Evolutionary conservation across 2,797 vertebrate species (phyloP).

Genomic region (Protosalanx chinensis): DNA sequence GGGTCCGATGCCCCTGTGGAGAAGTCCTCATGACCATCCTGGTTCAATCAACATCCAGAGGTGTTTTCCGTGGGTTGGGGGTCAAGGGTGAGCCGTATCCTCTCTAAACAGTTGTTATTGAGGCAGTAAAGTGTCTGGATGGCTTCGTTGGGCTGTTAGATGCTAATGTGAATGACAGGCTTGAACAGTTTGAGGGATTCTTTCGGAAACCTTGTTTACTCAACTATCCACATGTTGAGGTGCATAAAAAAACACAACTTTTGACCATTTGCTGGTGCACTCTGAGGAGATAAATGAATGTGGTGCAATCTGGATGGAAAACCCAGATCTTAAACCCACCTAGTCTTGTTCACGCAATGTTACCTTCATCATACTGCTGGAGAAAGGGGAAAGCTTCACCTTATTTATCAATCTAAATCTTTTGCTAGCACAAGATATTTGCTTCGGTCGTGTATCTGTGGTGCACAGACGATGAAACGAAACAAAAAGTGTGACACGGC

Average conservation of each 20-base stretch:
- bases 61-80: constrained; percentile 27
- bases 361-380: no score
- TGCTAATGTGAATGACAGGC: constrained; percentile 13
- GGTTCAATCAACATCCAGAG: constrained; percentile 23
- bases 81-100: constrained; percentile 31
- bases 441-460: neutral
- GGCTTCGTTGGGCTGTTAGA: constrained; percentile 7
- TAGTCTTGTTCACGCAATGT: no score
- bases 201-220: no score
- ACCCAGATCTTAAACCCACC: no score
- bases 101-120: constrained; percentile 16
- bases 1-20: constrained; percentile 13
- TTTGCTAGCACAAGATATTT: no score
- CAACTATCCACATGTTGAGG: no score
- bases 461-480: neutral
- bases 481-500: constrained; percentile 26
- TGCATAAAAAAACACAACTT: no score
- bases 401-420: no score
- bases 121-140: constrained; percentile 27
- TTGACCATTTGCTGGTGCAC: no score
- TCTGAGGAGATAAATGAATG: no score
- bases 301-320: no score
- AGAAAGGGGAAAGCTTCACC: no score
- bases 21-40: constrained; percentile 18
- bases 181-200: neutral